A percentile compares a stretch with the other conserved stretches of the same genome.
Evolutionary conservation across 2,797 vertebrate genomes (phyloP).

Genomic region (Myoxocephalus aenaeus): DNA sequence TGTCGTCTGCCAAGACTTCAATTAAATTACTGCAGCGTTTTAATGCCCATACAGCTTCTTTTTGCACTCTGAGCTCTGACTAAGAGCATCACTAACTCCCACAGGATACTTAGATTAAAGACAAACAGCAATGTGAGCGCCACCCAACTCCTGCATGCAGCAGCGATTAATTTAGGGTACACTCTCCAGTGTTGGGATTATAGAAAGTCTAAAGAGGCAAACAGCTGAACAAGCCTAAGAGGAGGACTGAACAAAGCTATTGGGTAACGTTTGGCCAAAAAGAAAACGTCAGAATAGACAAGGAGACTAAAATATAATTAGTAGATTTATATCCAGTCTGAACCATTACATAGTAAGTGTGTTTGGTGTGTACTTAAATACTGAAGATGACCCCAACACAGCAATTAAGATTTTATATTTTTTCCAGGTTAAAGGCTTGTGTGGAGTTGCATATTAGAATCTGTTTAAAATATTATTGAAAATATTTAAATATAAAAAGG

Average conservation of each 20-base stretch:
- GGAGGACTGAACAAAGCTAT: background rate
- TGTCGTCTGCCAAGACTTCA: slow-evolving; percentile 38
- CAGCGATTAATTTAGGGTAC: background rate
- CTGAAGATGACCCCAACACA: background rate
- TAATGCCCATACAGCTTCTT: slow-evolving; percentile 46
- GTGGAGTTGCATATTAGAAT: background rate
- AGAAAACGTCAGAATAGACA: background rate
- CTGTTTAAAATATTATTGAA: background rate
- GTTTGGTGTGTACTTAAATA: background rate
- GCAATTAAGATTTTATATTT: background rate
- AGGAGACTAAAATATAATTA: background rate
- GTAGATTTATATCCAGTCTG: background rate
- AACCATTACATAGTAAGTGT: background rate
- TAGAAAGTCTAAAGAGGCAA: background rate
- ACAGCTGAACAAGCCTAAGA: background rate
- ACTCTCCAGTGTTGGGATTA: background rate
- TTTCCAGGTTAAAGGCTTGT: background rate
- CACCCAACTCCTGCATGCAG: slow-evolving; percentile 23
- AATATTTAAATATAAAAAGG: background rate
- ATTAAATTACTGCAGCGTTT: slow-evolving; percentile 60
- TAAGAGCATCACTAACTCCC: slow-evolving; percentile 48
- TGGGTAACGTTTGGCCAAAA: background rate
- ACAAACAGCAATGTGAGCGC: slow-evolving; percentile 27
- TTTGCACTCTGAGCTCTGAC: slow-evolving; percentile 21
- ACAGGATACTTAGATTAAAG: slow-evolving; percentile 32